Percentiles rank a stretch among this genome's conserved stretches.
These are phyloP conservation scores for Metellina segmentata DNA, from an alignment of 2,888 invertebrate species.

Conservation along the genomic window DNA sequence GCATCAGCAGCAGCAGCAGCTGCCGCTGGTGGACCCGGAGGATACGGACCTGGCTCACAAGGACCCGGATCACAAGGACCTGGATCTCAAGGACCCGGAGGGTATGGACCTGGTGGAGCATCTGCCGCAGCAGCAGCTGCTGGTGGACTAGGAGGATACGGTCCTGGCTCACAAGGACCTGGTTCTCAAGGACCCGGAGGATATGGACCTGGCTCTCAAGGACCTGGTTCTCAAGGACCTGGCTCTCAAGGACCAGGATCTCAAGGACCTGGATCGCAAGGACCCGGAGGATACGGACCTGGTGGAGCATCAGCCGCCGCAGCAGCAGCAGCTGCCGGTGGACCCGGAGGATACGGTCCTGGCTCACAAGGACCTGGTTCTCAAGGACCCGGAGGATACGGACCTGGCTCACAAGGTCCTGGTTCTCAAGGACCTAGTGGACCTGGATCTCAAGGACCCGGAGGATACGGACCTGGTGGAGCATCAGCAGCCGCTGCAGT, in stretches of 20 bases:
- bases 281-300: background rate
- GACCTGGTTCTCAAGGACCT: constrained; percentile 8
- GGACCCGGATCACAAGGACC: background rate
- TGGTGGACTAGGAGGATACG: too few species aligned
- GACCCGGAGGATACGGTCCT: background rate
- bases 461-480: too few species aligned
- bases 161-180: background rate
- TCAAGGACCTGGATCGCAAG: background rate
- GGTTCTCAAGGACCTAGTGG: background rate
- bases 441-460: background rate
- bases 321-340: background rate
- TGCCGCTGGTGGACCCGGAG: too few species aligned
- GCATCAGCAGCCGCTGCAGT: background rate
- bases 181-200: background rate
- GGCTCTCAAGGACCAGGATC: background rate
- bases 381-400: background rate
- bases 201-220: background rate
- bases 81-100: background rate
- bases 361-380: background rate
- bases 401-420: background rate
- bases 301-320: constrained; percentile 5
- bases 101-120: background rate
- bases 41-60: too few species aligned
- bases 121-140: too few species aligned
- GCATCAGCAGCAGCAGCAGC: too few species aligned